These are phyloP conservation scores for Chinchilla lanigera DNA, from an alignment of 2,113 vertebrate species.

Conservation along the genomic window DNA sequence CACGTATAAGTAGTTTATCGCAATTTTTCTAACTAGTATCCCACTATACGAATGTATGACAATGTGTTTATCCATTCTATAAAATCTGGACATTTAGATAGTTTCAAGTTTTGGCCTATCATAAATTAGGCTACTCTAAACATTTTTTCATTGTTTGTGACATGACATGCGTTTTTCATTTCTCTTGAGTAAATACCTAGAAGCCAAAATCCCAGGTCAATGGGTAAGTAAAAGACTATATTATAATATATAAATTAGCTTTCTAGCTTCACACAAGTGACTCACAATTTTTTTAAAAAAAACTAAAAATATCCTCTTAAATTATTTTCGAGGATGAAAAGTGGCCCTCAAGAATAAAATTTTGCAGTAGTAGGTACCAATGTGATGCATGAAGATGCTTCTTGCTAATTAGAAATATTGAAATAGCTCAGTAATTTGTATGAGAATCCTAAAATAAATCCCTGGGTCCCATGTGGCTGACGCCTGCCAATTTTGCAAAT, in stretches of 20 bases:
- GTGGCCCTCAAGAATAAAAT: not conserved
- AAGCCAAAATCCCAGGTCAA: not conserved
- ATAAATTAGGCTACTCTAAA: not conserved
- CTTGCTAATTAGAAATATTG: not conserved
- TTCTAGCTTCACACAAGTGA: not conserved
- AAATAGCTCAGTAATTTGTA: not conserved
- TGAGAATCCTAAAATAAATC: not conserved
- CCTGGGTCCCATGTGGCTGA: not conserved
- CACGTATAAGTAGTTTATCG: not conserved
- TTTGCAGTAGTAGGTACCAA: not conserved
- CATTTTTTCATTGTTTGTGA: not conserved
- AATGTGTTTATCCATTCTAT: not conserved
- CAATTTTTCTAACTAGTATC: not conserved
- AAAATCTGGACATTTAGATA: not conserved
- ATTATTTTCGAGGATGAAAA: constrained; percentile 15
- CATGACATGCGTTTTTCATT: not conserved
- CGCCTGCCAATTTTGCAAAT: not conserved
- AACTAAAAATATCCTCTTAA: not conserved
- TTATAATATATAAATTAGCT: constrained; percentile 22
- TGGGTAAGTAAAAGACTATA: not conserved
- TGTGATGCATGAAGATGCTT: not conserved
- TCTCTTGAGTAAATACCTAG: constrained; percentile 4
- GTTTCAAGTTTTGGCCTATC: not conserved
- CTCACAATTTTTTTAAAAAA: constrained; percentile 38
- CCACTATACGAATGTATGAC: not conserved